These are phyloP conservation scores for Callorhinus ursinus DNA, from an alignment of 2,113 vertebrate genomes.

Conservation along the genomic window DNA sequence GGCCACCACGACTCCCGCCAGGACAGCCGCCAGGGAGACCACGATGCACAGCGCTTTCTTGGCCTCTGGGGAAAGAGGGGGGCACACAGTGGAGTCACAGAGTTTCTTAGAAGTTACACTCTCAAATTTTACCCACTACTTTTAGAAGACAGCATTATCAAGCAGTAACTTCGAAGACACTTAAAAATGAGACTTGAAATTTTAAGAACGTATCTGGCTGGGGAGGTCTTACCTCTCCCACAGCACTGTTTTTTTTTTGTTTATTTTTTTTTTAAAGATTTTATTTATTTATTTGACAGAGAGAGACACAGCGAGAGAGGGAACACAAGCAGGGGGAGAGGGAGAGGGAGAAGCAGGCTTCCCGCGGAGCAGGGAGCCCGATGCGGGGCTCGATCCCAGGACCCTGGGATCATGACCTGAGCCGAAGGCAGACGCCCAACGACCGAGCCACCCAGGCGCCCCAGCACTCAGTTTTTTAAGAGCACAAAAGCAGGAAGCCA, in stretches of 20 bases:
- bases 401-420: no score
- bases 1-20: conserved; percentile 46
- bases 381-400: no score
- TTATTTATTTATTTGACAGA: no score
- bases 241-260: background rate
- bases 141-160: fast-evolving
- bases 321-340: no score
- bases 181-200: background rate
- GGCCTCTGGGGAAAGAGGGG: conserved; percentile 70
- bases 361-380: no score
- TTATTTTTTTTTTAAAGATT: no score
- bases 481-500: background rate
- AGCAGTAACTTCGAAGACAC: background rate
- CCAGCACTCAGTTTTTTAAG: background rate
- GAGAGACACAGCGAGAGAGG: no score
- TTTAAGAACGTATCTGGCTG: no score
- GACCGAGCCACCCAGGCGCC: no score
- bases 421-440: no score
- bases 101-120: no score
- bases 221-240: background rate
- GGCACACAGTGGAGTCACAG: fast-evolving
- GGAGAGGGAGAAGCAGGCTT: no score
- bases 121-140: background rate
- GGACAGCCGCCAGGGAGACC: conserved; percentile 64
- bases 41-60: conserved; percentile 70